A percentile compares a stretch with the other conserved stretches of the same genome.
phyloP scores from a whole-genome alignment of 2,113 vertebrate genomes.

The Spermophilus dauricus region DNA sequence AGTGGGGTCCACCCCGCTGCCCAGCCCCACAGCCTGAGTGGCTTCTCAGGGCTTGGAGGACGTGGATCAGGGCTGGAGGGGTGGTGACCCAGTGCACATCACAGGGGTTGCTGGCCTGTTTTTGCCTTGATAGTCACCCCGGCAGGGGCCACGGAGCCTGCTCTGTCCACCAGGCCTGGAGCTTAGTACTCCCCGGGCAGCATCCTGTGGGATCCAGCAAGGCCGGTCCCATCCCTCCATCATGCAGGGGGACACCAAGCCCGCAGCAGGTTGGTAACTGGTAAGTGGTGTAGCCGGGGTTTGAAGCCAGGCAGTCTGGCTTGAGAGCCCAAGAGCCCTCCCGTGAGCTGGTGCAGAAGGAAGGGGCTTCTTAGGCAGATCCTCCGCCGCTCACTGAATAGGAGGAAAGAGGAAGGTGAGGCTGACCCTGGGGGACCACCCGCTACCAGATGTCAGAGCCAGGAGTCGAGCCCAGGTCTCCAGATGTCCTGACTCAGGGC shows the following conservation, averaged over 20 bases:
- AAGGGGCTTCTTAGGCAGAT: not conserved
- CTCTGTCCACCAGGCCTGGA: accelerated
- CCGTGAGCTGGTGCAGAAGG: not conserved
- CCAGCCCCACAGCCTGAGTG: not conserved
- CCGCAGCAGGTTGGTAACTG: not conserved
- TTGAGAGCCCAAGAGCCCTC: not conserved
- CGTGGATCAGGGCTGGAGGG: not conserved
- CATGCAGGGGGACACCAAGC: not conserved
- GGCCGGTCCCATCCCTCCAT: not conserved
- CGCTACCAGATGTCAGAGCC: not conserved
- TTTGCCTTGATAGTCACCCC: not conserved
- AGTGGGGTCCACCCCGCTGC: not conserved
- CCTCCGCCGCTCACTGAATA: not conserved
- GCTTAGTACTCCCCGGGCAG: not conserved
- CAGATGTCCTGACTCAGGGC: not conserved
- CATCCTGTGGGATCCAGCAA: not conserved
- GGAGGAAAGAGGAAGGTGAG: not conserved
- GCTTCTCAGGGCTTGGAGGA: not conserved
- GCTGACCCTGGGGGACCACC: not conserved
- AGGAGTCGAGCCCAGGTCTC: not conserved
- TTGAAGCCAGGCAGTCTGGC: conserved; percentile 39
- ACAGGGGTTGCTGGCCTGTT: not conserved
- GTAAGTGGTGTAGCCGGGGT: not conserved
- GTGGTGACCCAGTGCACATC: not conserved
- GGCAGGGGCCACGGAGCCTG: not conserved